Evolutionary conservation across 2,888 invertebrate genomes (phyloP).

Genomic region (Orthosia cruda): DNA sequence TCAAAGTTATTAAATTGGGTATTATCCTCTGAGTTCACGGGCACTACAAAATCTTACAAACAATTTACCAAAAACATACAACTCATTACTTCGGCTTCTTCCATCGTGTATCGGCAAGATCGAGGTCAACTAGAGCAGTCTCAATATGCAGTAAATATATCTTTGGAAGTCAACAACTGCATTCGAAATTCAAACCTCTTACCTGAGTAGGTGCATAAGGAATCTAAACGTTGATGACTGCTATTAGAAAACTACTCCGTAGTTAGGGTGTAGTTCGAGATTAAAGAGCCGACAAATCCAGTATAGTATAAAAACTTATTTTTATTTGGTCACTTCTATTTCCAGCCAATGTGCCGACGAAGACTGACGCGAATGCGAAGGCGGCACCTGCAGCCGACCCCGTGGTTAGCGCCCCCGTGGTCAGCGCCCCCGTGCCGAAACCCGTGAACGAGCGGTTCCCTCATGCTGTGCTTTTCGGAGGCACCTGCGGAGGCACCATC

Average conservation of each 20-base stretch:
- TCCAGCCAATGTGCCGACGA: slow-evolving; percentile 58
- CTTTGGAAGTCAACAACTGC: no score
- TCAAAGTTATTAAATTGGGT: slow-evolving; percentile 10
- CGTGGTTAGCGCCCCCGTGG: not conserved
- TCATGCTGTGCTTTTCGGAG: slow-evolving; percentile 86
- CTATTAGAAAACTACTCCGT: no score
- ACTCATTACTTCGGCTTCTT: no score
- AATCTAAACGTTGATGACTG: no score
- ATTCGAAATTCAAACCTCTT: no score
- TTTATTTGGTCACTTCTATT: slow-evolving; percentile 1
- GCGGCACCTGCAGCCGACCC: not conserved
- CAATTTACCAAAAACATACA: no score
- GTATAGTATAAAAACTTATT: not conserved
- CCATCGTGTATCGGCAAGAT: no score
- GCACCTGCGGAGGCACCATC: slow-evolving; percentile 88
- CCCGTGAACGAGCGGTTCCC: slow-evolving; percentile 80
- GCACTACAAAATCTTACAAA: not conserved
- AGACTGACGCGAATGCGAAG: slow-evolving; percentile 21
- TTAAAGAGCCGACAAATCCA: not conserved
- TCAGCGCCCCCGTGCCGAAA: slow-evolving; percentile 25
- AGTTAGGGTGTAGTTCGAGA: no score
- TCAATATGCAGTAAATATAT: no score
- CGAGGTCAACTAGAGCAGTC: no score
- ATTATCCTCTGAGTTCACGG: slow-evolving; percentile 1
- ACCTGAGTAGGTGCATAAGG: no score